Percentiles rank a stretch among this genome's conserved stretches.
Evolutionary conservation across 1,140 invertebrate species (phyloP).

Genomic region (Onthophagus taurus): DNA sequence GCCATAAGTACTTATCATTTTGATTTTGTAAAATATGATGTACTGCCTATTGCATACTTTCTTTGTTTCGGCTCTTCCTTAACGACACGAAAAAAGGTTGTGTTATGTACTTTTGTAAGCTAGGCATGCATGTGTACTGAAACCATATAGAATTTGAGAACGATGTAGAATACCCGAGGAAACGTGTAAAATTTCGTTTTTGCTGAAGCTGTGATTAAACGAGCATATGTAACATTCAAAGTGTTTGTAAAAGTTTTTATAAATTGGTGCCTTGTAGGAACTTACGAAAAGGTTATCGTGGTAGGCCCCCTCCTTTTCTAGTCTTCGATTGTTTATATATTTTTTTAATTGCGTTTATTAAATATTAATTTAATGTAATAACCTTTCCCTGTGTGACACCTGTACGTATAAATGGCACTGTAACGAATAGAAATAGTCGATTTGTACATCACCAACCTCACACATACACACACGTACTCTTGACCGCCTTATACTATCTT

Average conservation of each 20-base stretch:
- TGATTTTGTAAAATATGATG: too few species aligned
- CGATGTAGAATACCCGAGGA: too few species aligned
- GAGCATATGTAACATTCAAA: constrained; percentile 5
- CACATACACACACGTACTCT: constrained; percentile 6
- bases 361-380: not conserved
- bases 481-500: constrained; percentile 5
- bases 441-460: constrained; percentile 5
- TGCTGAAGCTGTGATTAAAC: not conserved
- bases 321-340: too few species aligned
- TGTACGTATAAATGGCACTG: constrained; percentile 8
- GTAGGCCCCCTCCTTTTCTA: too few species aligned
- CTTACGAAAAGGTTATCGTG: not conserved
- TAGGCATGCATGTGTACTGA: too few species aligned
- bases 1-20: too few species aligned
- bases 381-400: not conserved
- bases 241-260: not conserved
- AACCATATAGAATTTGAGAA: too few species aligned
- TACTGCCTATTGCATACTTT: too few species aligned
- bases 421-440: constrained; percentile 5
- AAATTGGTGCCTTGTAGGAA: constrained; percentile 4
- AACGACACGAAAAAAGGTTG: too few species aligned
- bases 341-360: not conserved
- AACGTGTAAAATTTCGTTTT: not conserved
- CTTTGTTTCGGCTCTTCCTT: too few species aligned
- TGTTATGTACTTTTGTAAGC: too few species aligned